These are phyloP conservation scores for Drymonia ruficornis DNA, from an alignment of 2,888 invertebrate genomes.

Conservation along the genomic window DNA sequence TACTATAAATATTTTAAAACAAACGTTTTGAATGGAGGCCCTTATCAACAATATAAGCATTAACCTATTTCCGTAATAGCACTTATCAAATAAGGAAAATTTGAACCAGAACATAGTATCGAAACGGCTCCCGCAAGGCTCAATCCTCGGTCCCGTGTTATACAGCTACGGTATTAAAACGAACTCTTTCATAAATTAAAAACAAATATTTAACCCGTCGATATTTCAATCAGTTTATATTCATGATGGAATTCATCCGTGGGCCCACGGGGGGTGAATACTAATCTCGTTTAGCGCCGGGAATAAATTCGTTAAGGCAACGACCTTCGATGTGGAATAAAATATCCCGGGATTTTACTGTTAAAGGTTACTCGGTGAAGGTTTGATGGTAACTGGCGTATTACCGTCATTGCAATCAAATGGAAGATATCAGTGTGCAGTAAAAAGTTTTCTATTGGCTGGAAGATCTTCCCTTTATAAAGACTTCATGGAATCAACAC, in stretches of 20 bases:
- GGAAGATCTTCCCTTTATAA: too few relatives aligned
- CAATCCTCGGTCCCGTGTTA: neutral
- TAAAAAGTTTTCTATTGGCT: neutral
- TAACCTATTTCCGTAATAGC: neutral
- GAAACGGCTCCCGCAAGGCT: neutral
- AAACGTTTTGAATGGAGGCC: too few relatives aligned
- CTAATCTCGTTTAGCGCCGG: constrained; percentile 25
- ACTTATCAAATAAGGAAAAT: neutral
- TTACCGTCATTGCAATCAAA: neutral
- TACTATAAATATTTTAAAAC: too few relatives aligned
- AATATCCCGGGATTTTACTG: constrained; percentile 4
- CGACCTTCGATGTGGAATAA: constrained; percentile 13
- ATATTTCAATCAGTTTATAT: constrained; percentile 41
- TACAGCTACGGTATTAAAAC: neutral
- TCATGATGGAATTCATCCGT: constrained; percentile 34
- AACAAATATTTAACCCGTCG: constrained; percentile 5
- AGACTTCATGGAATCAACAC: too few relatives aligned
- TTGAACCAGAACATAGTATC: neutral
- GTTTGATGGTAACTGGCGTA: neutral
- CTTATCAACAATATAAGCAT: neutral
- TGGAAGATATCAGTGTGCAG: neutral
- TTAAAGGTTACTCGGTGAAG: neutral
- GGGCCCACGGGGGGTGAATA: constrained; percentile 31
- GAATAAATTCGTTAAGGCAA: constrained; percentile 23
- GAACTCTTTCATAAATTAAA: neutral